A percentile compares a stretch with the other conserved stretches of the same genome.
These are phyloP conservation scores for Tachysurus fulvidraco DNA, from an alignment of 2,113 vertebrate species.

Conservation along the genomic window DNA sequence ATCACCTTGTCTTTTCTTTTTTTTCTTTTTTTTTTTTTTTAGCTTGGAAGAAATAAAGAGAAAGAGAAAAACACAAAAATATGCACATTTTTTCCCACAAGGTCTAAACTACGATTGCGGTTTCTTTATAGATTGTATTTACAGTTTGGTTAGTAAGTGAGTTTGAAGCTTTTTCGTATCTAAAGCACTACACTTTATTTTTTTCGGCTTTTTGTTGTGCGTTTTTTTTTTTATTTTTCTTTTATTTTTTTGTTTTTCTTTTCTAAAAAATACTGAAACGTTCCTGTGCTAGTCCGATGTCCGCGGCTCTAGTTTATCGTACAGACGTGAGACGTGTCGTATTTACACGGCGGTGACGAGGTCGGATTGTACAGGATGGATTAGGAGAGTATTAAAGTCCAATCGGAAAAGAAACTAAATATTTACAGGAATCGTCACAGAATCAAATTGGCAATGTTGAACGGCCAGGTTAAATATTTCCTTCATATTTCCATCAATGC, in stretches of 20 bases:
- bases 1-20: conserved; percentile 10
- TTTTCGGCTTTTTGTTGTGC: conserved; percentile 3
- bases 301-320: conserved; percentile 43
- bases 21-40: conserved; percentile 29
- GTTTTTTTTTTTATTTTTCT: conserved; percentile 3
- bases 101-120: conserved; percentile 52
- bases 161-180: conserved; percentile 45
- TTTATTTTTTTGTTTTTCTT: conserved; percentile 14
- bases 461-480: background rate
- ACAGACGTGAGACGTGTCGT: conserved; percentile 46
- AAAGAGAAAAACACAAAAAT: conserved; percentile 61
- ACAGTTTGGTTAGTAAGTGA: conserved; percentile 56
- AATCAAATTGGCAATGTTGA: background rate
- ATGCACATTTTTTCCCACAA: conserved; percentile 47
- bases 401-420: background rate
- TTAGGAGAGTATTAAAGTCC: conserved; percentile 21
- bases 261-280: conserved; percentile 63
- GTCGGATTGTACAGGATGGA: background rate
- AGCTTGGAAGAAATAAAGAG: conserved; percentile 45
- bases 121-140: conserved; percentile 51
- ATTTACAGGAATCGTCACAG: background rate
- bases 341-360: conserved; percentile 45
- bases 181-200: conserved; percentile 47
- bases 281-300: conserved; percentile 57
- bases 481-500: background rate